Conservation (phyloP, 1,140 invertebrate species). For the Drosophila tani region DNA sequence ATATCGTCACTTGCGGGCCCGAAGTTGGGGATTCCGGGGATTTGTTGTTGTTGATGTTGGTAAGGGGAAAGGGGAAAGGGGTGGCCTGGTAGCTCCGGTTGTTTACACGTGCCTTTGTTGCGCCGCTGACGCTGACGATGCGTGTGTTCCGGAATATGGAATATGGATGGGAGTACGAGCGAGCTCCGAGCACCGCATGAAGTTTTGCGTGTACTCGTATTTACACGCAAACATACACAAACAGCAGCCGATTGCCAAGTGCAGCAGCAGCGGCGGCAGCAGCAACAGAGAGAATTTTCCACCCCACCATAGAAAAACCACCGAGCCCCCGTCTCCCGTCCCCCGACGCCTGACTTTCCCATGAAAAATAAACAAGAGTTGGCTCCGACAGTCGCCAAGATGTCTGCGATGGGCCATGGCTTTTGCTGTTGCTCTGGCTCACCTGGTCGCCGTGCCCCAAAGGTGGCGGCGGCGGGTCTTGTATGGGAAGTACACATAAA, state of each 20-base stretch:
- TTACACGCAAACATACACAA: constrained; percentile 75
- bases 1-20: constrained; percentile 69
- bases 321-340: neutral
- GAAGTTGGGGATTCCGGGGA: constrained; percentile 11
- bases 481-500: constrained; percentile 16
- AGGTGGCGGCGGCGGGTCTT: constrained; percentile 6
- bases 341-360: constrained; percentile 65
- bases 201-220: constrained; percentile 79
- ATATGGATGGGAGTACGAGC: constrained; percentile 2
- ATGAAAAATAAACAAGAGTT: constrained; percentile 79
- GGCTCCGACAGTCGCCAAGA: constrained; percentile 77
- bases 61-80: constrained; percentile 18
- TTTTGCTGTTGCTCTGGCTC: constrained; percentile 44
- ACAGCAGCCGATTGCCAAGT: constrained; percentile 66
- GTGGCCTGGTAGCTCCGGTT: constrained; percentile 58
- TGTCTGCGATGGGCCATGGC: constrained; percentile 66
- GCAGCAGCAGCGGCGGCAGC: constrained; percentile 48
- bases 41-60: neutral
- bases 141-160: constrained; percentile 65
- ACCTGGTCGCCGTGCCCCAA: constrained; percentile 50
- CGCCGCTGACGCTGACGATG: constrained; percentile 65
- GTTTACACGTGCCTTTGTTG: constrained; percentile 83
- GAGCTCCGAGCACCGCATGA: constrained; percentile 63
- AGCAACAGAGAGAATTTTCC: constrained; percentile 30
- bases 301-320: neutral